Percentiles rank a stretch among this genome's conserved stretches.
These are phyloP conservation scores for Hippoglossus stenolepis DNA, from an alignment of 2,113 vertebrate species.

Conservation along the genomic window DNA sequence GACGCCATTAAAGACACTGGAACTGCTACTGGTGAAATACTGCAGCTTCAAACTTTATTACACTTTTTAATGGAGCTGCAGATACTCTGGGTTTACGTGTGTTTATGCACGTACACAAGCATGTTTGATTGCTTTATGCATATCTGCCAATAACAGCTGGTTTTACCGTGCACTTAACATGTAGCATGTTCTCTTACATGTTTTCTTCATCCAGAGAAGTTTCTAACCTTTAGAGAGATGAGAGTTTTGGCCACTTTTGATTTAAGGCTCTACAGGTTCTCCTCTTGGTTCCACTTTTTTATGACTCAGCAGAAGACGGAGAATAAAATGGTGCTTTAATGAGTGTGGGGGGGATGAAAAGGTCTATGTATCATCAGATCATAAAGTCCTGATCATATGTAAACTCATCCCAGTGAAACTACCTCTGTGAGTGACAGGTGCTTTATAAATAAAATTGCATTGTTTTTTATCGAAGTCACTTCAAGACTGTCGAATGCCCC, in stretches of 20 bases:
- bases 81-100: slow-evolving; percentile 5
- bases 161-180: not conserved
- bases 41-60: slow-evolving; percentile 18
- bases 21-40: slow-evolving; percentile 14
- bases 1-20: not conserved
- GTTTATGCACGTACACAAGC: slow-evolving; percentile 7
- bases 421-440: too few relatives aligned
- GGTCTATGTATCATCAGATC: too few relatives aligned
- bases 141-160: not conserved
- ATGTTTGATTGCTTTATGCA: not conserved
- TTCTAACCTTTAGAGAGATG: not conserved
- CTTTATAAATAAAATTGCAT: too few relatives aligned
- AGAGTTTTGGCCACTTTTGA: not conserved
- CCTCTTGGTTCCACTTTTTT: not conserved
- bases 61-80: slow-evolving; percentile 12
- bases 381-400: too few relatives aligned
- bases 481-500: too few relatives aligned
- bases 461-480: too few relatives aligned
- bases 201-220: not conserved
- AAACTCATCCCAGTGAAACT: too few relatives aligned
- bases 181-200: not conserved
- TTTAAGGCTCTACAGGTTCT: too few relatives aligned
- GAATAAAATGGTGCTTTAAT: too few relatives aligned
- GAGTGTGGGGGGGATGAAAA: too few relatives aligned
- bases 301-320: too few relatives aligned